phyloP scores from a whole-genome alignment of 2,113 vertebrate genomes.

The Pygathrix nemaeus region DNA sequence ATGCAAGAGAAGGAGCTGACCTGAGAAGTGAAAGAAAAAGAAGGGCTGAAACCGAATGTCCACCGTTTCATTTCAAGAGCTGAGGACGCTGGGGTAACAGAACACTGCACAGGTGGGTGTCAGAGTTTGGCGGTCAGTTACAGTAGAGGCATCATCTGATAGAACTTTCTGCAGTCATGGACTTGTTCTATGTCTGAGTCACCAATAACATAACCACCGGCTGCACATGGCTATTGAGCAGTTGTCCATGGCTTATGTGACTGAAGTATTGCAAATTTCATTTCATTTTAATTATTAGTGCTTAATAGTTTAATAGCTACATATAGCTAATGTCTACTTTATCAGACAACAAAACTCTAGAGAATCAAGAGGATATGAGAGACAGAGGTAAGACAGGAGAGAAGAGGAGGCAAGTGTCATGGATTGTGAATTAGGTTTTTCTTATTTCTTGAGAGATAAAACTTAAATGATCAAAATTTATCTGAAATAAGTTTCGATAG shows the following conservation, averaged over 20 bases:
- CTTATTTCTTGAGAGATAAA: not conserved
- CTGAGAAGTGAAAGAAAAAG: not conserved
- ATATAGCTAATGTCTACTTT: not conserved
- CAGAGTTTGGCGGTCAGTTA: not conserved
- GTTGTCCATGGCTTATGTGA: not conserved
- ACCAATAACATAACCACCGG: not conserved
- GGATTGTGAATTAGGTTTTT: not conserved
- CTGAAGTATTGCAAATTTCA: not conserved
- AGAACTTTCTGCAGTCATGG: not conserved
- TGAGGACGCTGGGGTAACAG: not conserved
- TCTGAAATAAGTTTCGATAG: not conserved
- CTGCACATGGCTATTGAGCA: not conserved
- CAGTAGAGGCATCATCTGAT: rapidly evolving
- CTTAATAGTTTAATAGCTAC: not conserved
- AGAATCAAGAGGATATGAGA: not conserved
- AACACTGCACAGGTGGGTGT: rapidly evolving
- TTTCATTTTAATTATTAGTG: not conserved
- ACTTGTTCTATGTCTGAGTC: not conserved
- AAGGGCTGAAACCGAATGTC: not conserved
- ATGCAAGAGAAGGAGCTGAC: not conserved
- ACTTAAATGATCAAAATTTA: not conserved
- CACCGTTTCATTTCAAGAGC: not conserved
- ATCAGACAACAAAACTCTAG: not conserved
- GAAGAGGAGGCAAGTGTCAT: not conserved
- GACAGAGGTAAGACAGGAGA: not conserved